Evolutionary conservation across 2,113 vertebrate species (phyloP).

Genomic region (Ptyas mucosa): DNA sequence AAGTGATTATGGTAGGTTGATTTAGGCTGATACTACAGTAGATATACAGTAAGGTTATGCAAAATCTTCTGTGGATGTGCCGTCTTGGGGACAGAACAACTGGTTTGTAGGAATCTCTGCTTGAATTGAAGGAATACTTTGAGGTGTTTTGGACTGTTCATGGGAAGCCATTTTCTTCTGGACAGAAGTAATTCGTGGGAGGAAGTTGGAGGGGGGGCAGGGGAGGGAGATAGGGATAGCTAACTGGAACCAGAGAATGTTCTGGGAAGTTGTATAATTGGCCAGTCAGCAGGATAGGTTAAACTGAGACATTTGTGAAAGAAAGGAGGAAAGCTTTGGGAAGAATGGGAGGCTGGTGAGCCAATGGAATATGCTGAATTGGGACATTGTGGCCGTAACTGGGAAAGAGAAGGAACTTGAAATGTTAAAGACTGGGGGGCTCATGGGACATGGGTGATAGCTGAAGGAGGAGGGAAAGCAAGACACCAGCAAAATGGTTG

Average conservation of each 20-base stretch:
- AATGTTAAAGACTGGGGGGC: not conserved
- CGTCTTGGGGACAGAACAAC: not conserved
- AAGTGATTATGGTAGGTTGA: not conserved
- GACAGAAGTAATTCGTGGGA: not conserved
- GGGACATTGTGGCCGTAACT: not conserved
- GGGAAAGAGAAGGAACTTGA: not conserved
- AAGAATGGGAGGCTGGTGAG: not conserved
- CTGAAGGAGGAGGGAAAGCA: not conserved
- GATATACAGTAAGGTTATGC: not conserved
- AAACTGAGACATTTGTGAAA: not conserved
- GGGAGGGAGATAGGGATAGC: not conserved
- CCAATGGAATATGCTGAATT: not conserved
- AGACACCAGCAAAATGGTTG: not conserved
- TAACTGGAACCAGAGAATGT: not conserved
- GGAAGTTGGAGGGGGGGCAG: not conserved
- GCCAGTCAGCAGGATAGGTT: not conserved
- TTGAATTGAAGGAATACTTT: not conserved
- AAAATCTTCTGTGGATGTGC: not conserved
- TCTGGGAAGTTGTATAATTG: not conserved
- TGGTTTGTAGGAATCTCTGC: not conserved
- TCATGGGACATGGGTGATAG: not conserved
- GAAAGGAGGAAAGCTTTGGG: not conserved
- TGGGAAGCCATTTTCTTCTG: not conserved
- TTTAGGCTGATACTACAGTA: not conserved
- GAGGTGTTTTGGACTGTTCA: not conserved